A percentile compares a stretch with the other conserved stretches of the same genome.
Conservation (phyloP, 1,140 invertebrate genomes). For the Achroia grisella region DNA sequence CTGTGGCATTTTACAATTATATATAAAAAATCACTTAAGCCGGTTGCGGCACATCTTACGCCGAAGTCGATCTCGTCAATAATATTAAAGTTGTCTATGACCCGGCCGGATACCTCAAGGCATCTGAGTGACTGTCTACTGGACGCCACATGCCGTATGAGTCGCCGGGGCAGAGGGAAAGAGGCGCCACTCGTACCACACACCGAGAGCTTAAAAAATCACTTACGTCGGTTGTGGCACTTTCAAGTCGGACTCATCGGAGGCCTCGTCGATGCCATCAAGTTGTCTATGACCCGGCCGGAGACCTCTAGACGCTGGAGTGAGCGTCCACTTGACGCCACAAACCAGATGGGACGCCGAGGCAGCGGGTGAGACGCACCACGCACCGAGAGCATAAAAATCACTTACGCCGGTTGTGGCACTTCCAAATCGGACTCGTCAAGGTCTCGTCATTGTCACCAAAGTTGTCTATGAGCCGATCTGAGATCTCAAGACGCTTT, state of each 20-base stretch:
- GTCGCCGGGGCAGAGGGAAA: conserved; percentile 57
- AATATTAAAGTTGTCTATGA: conserved; percentile 72
- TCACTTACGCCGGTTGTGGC: conserved; percentile 54
- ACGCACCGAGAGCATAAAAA: conserved; percentile 32
- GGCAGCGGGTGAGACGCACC: conserved; percentile 62
- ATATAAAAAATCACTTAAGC: conserved; percentile 45
- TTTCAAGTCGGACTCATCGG: conserved; percentile 57
- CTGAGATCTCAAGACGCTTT: conserved; percentile 64
- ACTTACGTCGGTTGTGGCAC: conserved; percentile 56
- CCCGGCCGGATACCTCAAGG: conserved; percentile 64
- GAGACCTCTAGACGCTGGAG: conserved; percentile 66
- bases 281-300: conserved; percentile 69
- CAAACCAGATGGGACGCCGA: conserved; percentile 61
- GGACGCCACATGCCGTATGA: conserved; percentile 68
- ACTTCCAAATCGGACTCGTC: conserved; percentile 58
- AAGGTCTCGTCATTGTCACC: conserved; percentile 55
- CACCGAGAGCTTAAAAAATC: conserved; percentile 26
- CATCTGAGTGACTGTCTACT: conserved; percentile 64
- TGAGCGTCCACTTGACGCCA: conserved; percentile 66
- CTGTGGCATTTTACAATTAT: no score
- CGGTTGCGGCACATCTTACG: conserved; percentile 47
- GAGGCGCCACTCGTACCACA: conserved; percentile 55
- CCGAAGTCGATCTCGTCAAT: conserved; percentile 60
- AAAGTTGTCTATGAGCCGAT: conserved; percentile 71
- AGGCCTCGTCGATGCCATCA: conserved; percentile 60